Conservation (phyloP, 1,140 invertebrate genomes). For the Caenorhabditis briggsae region DNA sequence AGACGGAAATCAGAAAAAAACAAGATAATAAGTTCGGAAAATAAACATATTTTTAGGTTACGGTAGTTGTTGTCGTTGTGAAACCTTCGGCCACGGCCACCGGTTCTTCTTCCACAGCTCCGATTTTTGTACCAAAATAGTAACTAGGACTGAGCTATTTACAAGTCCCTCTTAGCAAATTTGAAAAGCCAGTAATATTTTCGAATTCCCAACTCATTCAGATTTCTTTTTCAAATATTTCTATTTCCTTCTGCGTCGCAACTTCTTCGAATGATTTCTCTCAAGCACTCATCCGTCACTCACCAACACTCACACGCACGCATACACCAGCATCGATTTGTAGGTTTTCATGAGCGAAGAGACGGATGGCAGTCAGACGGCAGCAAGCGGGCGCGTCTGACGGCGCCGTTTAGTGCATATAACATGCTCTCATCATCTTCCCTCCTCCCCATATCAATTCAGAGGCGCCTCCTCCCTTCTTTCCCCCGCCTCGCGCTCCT, state of each 20-base stretch:
- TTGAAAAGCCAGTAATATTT: too few species aligned
- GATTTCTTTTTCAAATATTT: too few species aligned
- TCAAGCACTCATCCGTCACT: slow-evolving; percentile 34
- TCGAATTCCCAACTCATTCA: too few species aligned
- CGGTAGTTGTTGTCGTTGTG: too few species aligned
- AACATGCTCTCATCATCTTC: slow-evolving; percentile 52
- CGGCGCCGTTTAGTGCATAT: slow-evolving; percentile 54
- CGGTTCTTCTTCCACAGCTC: too few species aligned
- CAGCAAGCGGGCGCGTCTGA: slow-evolving; percentile 29
- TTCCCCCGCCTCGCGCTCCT: not conserved
- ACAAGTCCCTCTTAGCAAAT: too few species aligned
- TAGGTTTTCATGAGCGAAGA: slow-evolving; percentile 42
- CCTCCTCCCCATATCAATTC: slow-evolving; percentile 34
- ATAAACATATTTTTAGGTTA: too few species aligned
- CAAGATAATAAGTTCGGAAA: too few species aligned
- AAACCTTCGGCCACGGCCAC: too few species aligned
- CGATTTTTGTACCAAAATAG: too few species aligned
- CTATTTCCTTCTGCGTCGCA: not conserved
- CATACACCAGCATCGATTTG: slow-evolving; percentile 53
- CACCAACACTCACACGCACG: slow-evolving; percentile 27
- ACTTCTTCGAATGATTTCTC: not conserved
- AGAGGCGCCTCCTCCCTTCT: not conserved
- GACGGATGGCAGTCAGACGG: slow-evolving; percentile 14
- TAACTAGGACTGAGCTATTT: too few species aligned
- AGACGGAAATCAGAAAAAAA: too few species aligned